Evolutionary conservation across 2,797 vertebrate species (phyloP).

Genomic region (Notoglanidium macrostoma): DNA sequence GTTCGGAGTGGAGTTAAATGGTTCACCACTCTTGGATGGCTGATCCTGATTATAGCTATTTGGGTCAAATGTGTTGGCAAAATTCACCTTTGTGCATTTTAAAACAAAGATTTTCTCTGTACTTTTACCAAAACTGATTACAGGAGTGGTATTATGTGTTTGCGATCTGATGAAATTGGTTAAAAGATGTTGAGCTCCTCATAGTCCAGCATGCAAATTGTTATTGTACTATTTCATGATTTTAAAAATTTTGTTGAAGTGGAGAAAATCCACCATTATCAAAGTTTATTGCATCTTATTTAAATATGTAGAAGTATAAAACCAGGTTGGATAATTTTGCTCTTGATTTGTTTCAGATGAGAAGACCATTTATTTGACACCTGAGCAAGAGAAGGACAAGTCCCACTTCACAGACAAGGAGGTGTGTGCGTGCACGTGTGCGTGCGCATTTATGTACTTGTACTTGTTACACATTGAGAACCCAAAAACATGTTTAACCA

Average conservation of each 20-base stretch:
- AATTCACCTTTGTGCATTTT: neutral
- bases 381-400: conserved; percentile 99
- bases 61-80: neutral
- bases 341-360: conserved; percentile 78
- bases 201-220: neutral
- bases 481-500: too few relatives aligned
- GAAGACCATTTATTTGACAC: conserved; percentile 96
- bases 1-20: neutral
- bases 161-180: neutral
- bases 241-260: neutral
- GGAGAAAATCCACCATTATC: neutral
- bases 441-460: too few relatives aligned
- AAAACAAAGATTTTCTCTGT: neutral
- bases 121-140: neutral
- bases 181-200: neutral
- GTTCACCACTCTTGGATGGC: neutral
- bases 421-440: conserved; percentile 70
- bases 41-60: neutral
- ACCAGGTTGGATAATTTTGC: neutral
- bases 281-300: neutral
- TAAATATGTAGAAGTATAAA: neutral
- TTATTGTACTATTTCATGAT: neutral
- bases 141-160: neutral
- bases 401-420: conserved; percentile 99
- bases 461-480: too few relatives aligned